These are phyloP conservation scores for Oligia strigilis DNA, from an alignment of 2,888 invertebrate species.

Conservation along the genomic window DNA sequence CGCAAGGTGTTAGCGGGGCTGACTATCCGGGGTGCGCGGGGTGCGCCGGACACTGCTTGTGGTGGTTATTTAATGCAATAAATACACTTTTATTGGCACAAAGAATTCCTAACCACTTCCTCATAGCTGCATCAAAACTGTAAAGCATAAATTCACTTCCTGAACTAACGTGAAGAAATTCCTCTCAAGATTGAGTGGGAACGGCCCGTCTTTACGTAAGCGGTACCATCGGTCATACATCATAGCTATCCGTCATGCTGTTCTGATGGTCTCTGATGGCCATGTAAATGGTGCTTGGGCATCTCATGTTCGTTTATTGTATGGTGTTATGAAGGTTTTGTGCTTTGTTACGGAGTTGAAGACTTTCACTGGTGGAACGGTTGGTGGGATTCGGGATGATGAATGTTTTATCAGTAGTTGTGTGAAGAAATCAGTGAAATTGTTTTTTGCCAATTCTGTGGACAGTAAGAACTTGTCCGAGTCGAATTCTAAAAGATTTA, in stretches of 20 bases:
- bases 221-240: conserved; percentile 28
- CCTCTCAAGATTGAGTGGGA: conserved; percentile 51
- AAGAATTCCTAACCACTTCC: conserved; percentile 27
- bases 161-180: conserved; percentile 37
- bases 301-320: conserved; percentile 29
- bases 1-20: neutral
- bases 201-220: conserved; percentile 23
- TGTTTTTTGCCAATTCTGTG: neutral
- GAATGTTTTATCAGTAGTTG: neutral
- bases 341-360: neutral
- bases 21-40: too few species aligned
- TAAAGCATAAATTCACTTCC: conserved; percentile 39
- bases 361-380: conserved; percentile 1
- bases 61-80: neutral
- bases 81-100: neutral
- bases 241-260: conserved; percentile 37
- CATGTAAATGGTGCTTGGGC: conserved; percentile 23
- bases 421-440: neutral
- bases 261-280: conserved; percentile 6
- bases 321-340: conserved; percentile 21
- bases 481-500: neutral
- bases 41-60: neutral
- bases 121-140: conserved; percentile 44
- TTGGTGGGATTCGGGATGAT: neutral
- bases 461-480: neutral